Evolutionary conservation across 2,888 invertebrate genomes (phyloP), one percentile per base, ranked within the genome.

Genomic region (Strigamia maritima): DNA sequence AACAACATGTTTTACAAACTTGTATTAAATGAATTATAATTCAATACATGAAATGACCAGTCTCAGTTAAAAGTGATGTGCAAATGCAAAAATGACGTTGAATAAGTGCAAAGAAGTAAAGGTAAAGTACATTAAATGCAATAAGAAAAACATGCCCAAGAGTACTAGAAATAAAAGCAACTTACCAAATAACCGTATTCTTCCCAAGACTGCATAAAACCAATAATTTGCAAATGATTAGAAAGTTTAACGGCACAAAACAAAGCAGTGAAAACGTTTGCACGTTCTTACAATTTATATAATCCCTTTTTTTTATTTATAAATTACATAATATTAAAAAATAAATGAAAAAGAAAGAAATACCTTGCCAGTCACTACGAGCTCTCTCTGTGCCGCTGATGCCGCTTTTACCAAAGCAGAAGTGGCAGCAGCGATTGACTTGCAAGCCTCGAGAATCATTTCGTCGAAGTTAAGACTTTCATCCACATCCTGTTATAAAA

Each of bases 361-460:
- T 81, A 90, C 94, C 87, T 94, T 94, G 82, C 98, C 98, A 86
- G 91, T 89, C 10, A 89, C 94, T 75, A 98, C 97, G 0, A 99
- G 90, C 85, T 99, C 99, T 80, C 96, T 88, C 87, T 99, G 99
- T 0, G 99, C 98, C 6, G 96, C 94, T 79, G 96, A 96, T 0
- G 99, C 98, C 0, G 98, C 97, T 83, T 97, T 92, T 28, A 99
- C 96, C 4, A 99, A 88, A 0, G 98, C 97, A 0, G 98, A 96
- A 0, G 98, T 98, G 0, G 99, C 99, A 0, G 95, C 93, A 82
- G 98, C 95, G 83, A 99, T 98, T 1, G 95, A 95, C 88, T 97
- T 97, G 60, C 98, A 98, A 0, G 98, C 98, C 85, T 97, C 97
- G 84, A 99, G 87, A 83, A 99, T 99, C 93, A 98, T 97, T 88